phyloP scores from a whole-genome alignment of 1,140 invertebrate genomes.

The Microplitis demolitor region DNA sequence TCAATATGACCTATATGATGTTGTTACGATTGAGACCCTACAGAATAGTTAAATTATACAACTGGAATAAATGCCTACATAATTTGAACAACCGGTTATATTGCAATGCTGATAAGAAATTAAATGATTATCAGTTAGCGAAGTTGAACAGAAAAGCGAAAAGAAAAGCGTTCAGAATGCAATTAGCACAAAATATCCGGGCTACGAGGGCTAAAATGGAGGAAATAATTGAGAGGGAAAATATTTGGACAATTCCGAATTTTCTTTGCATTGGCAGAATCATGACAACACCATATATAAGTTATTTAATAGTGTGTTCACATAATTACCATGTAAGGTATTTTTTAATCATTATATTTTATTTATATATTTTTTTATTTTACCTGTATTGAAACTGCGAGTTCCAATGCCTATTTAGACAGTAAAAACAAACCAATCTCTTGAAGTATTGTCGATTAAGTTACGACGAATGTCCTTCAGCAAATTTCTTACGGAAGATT shows the following conservation, averaged over 20 bases:
- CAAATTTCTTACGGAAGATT: no score
- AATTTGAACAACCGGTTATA: constrained; percentile 42
- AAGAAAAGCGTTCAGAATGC: constrained; percentile 42
- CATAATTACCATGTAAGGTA: constrained; percentile 71
- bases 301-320: constrained; percentile 76
- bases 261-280: constrained; percentile 85
- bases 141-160: constrained; percentile 32
- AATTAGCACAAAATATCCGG: constrained; percentile 47
- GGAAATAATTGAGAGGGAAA: constrained; percentile 71
- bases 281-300: constrained; percentile 81
- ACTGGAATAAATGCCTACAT: constrained; percentile 40
- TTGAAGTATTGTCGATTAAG: no score
- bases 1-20: constrained; percentile 4
- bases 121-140: constrained; percentile 35
- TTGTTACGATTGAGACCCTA: neutral
- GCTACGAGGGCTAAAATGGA: constrained; percentile 52
- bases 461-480: no score
- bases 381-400: no score
- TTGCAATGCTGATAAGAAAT: constrained; percentile 40
- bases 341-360: neutral
- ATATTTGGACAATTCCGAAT: constrained; percentile 93
- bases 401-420: no score
- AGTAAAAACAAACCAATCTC: no score
- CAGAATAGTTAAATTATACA: neutral
- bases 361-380: neutral